Percentiles rank a stretch among this genome's conserved stretches.
phyloP scores from a whole-genome alignment of 2,113 vertebrate species.

The Lycocorax pyrrhopterus region DNA sequence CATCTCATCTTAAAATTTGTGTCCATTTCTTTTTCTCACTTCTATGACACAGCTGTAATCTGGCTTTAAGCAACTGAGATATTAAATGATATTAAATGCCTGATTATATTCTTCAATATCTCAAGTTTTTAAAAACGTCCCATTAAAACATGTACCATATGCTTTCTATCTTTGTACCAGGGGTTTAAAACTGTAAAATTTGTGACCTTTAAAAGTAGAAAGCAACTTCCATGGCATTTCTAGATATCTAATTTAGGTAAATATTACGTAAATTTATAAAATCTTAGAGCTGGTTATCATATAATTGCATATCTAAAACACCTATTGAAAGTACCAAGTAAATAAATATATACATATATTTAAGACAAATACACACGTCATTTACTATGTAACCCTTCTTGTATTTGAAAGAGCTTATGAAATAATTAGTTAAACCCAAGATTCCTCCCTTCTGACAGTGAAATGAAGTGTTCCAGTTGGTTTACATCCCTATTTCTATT shows the following conservation, averaged over 20 bases:
- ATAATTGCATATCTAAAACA: background rate
- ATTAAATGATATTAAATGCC: background rate
- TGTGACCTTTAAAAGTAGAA: conserved; percentile 2
- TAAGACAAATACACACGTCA: background rate
- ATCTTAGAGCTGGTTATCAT: background rate
- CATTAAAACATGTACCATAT: background rate
- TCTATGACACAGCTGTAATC: background rate
- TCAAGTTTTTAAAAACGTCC: background rate
- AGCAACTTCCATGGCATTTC: background rate
- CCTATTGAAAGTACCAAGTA: background rate
- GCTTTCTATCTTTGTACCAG: background rate
- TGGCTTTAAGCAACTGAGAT: background rate
- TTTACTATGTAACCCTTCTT: background rate
- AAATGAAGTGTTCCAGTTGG: background rate
- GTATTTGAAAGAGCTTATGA: background rate
- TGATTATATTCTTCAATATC: background rate
- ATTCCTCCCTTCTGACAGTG: background rate
- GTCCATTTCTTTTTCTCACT: background rate
- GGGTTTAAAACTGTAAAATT: background rate
- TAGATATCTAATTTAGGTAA: background rate
- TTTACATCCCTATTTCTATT: background rate
- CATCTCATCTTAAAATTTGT: background rate
- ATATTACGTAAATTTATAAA: background rate
- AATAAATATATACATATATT: background rate
- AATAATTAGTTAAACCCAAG: background rate